Conservation (phyloP, 2,888 invertebrate species). For the Kryphioiulus occultus region DNA sequence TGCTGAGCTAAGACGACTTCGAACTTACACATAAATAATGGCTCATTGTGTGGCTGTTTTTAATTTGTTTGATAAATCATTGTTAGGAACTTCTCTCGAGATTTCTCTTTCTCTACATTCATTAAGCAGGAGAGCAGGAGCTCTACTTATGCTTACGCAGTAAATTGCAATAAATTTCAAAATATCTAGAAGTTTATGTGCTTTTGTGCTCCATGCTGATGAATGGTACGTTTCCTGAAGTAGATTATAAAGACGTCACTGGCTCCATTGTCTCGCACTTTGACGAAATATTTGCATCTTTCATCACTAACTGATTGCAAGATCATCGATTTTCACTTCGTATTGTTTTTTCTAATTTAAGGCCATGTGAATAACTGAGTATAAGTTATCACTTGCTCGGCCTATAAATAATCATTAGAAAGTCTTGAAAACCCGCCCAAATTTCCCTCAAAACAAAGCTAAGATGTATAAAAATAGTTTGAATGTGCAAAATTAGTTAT, state of each 20-base stretch:
- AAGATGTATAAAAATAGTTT: not conserved
- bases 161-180: not conserved
- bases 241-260: constrained; percentile 13
- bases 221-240: not conserved
- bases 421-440: not conserved
- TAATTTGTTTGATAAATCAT: constrained; percentile 23
- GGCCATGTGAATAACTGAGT: not conserved
- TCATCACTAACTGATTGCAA: constrained; percentile 6
- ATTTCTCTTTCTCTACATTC: not conserved
- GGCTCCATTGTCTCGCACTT: not conserved
- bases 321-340: not conserved
- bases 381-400: not conserved
- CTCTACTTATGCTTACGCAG: not conserved
- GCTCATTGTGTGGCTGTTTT: constrained; percentile 2
- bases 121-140: not conserved
- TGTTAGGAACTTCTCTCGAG: constrained; percentile 23
- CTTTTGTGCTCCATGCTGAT: not conserved
- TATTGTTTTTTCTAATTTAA: not conserved
- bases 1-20: not conserved
- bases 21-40: not conserved
- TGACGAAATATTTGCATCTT: not conserved
- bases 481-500: not conserved
- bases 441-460: not conserved
- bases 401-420: too few species aligned
- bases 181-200: constrained; percentile 14